Conservation (phyloP, 1,140 invertebrate species). For the Trachymyrmex septentrionalis region DNA sequence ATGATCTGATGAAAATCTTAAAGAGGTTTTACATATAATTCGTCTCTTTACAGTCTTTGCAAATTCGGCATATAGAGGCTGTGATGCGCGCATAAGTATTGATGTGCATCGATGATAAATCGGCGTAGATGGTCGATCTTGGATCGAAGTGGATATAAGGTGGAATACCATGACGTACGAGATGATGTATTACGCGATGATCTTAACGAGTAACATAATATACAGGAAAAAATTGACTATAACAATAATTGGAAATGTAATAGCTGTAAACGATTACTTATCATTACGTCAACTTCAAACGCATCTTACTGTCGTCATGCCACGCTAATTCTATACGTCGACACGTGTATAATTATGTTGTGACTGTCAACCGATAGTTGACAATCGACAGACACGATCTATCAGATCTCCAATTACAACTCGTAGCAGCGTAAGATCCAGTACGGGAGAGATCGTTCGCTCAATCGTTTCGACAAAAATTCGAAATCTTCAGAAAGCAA, state of each 20-base stretch:
- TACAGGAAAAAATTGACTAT: background rate
- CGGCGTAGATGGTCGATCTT: conserved; percentile 29
- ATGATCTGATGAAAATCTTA: background rate
- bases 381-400: conserved; percentile 23
- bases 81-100: background rate
- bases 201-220: conserved; percentile 38
- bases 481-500: conserved; percentile 28
- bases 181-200: conserved; percentile 50
- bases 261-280: conserved; percentile 27
- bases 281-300: conserved; percentile 28
- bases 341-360: background rate
- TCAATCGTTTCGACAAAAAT: conserved; percentile 38
- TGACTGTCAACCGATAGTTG: background rate
- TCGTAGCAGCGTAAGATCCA: background rate
- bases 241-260: conserved; percentile 46
- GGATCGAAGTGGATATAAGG: conserved; percentile 35
- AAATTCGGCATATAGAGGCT: conserved; percentile 8
- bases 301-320: background rate
- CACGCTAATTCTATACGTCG: conserved; percentile 34
- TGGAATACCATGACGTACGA: conserved; percentile 37
- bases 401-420: conserved; percentile 48
- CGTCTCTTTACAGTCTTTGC: background rate
- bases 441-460: conserved; percentile 5
- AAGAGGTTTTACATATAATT: background rate
- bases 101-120: conserved; percentile 60